Conservation (phyloP, 1,140 invertebrate genomes). For the Lasioglossum baleicum region DNA sequence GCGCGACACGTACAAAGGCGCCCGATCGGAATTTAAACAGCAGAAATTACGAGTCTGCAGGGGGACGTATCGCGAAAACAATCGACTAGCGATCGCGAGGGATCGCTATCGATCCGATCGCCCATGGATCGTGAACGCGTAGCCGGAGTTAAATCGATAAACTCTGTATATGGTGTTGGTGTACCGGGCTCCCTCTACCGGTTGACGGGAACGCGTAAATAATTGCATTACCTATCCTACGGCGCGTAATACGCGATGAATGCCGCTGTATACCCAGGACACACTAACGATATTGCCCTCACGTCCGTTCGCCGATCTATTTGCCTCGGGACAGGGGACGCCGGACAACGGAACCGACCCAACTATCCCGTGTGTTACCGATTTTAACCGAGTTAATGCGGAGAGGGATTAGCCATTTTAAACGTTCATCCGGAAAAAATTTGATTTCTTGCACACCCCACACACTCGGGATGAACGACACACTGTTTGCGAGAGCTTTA, state of each 20-base stretch:
- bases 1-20: neutral
- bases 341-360: conserved; percentile 15
- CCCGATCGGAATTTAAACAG: conserved; percentile 8
- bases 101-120: conserved; percentile 3
- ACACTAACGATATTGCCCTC: conserved; percentile 62
- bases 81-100: neutral
- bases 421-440: neutral
- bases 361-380: conserved; percentile 1
- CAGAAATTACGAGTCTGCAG: conserved; percentile 4
- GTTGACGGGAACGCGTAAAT: conserved; percentile 59
- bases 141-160: conserved; percentile 41
- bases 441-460: neutral
- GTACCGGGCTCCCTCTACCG: neutral
- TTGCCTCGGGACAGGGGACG: conserved; percentile 45
- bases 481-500: too few relatives aligned
- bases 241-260: conserved; percentile 62
- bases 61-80: neutral
- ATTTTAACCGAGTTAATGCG: conserved; percentile 25
- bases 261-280: conserved; percentile 53
- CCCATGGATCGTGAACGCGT: conserved; percentile 28
- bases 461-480: too few relatives aligned
- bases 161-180: conserved; percentile 14
- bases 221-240: conserved; percentile 62
- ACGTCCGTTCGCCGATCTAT: conserved; percentile 57
- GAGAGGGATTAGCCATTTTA: too few relatives aligned